These are phyloP conservation scores for Lithobates sylvaticus DNA, from an alignment of 2,797 vertebrate genomes.

Conservation along the genomic window DNA sequence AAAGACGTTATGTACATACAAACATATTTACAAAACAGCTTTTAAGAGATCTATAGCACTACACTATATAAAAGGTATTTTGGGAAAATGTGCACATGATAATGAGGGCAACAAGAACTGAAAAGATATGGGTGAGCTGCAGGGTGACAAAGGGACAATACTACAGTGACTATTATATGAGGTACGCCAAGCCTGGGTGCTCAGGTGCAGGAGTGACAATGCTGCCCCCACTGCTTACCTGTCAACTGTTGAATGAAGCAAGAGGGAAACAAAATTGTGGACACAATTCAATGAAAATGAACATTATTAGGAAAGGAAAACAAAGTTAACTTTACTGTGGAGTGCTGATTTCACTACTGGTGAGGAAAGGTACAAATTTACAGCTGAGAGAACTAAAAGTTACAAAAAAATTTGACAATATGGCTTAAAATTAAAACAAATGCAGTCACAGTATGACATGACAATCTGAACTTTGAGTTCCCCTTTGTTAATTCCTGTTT, in stretches of 20 bases:
- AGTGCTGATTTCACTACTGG: conserved; percentile 27
- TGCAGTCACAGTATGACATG: conserved; percentile 35
- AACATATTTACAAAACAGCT: neutral
- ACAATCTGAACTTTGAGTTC: neutral
- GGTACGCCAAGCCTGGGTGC: conserved; percentile 55
- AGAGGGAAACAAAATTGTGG: conserved; percentile 58
- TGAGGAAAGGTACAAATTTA: neutral
- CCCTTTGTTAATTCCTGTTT: neutral
- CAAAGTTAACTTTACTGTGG: conserved; percentile 28
- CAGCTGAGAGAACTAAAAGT: neutral
- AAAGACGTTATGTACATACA: neutral
- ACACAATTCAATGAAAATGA: conserved; percentile 57
- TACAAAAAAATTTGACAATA: conserved; percentile 21
- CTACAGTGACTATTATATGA: conserved; percentile 51
- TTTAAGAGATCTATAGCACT: neutral
- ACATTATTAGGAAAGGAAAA: conserved; percentile 40
- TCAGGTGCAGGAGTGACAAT: conserved; percentile 59
- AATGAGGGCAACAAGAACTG: conserved; percentile 1
- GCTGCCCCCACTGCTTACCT: conserved; percentile 58
- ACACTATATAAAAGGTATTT: conserved; percentile 21
- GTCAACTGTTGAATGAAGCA: conserved; percentile 55
- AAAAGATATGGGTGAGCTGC: conserved; percentile 16
- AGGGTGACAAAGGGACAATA: conserved; percentile 24
- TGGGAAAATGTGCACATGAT: conserved; percentile 33
- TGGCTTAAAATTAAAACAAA: conserved; percentile 31